Evolutionary conservation across 2,888 invertebrate species (phyloP).

Genomic region (Tenthredo amoena): DNA sequence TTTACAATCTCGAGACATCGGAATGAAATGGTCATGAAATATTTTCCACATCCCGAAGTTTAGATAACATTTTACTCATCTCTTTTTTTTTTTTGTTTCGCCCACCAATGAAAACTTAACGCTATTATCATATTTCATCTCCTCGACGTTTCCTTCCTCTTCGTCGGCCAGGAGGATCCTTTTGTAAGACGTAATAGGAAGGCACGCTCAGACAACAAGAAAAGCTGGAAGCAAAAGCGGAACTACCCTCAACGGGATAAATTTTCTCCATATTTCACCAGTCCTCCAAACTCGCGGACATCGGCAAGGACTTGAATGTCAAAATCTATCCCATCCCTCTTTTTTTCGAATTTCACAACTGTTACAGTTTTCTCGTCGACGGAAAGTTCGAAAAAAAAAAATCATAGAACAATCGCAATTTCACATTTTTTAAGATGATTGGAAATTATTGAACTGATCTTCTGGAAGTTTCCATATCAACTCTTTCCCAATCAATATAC

Average conservation of each 20-base stretch:
- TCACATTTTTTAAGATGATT: neutral
- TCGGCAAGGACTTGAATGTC: neutral
- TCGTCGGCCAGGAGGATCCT: neutral
- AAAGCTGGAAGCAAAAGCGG: constrained; percentile 41
- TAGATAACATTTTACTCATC: neutral
- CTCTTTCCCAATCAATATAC: neutral
- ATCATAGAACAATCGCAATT: neutral
- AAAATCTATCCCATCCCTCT: neutral
- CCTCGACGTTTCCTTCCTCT: constrained; percentile 39
- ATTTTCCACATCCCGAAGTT: neutral
- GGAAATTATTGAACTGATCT: neutral
- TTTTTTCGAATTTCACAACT: neutral
- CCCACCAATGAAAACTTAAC: constrained; percentile 35
- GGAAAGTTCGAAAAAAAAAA: neutral
- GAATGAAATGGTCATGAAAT: constrained; percentile 19
- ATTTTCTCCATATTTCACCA: constrained; percentile 42
- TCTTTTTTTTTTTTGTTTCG: neutral
- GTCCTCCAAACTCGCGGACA: neutral
- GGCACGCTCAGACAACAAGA: constrained; percentile 19
- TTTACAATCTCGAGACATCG: neutral
- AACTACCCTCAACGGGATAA: constrained; percentile 24
- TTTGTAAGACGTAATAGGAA: constrained; percentile 36
- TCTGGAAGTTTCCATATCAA: neutral
- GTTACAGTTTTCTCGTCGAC: neutral
- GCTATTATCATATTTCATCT: constrained; percentile 45